phyloP scores from a whole-genome alignment of 2,888 invertebrate genomes.

The Oligia strigilis region DNA sequence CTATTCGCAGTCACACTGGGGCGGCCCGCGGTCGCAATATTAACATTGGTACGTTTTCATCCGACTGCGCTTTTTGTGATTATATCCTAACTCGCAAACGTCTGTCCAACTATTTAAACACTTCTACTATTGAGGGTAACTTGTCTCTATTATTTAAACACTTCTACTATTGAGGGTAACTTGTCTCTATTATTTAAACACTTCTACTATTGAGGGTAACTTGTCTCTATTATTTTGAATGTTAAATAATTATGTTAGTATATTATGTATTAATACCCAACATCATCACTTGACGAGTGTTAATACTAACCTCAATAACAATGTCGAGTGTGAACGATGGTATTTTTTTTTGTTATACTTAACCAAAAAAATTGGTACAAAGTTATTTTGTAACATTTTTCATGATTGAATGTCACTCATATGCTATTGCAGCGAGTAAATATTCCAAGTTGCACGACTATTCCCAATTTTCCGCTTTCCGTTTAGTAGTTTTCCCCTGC shows the following conservation, averaged over 20 bases:
- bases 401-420: background rate
- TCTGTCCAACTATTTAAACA: conserved; percentile 61
- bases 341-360: background rate
- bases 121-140: background rate
- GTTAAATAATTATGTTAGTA: background rate
- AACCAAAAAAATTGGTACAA: background rate
- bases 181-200: conserved; percentile 27
- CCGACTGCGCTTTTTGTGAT: conserved; percentile 76
- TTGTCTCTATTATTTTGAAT: conserved; percentile 2
- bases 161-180: too few relatives aligned
- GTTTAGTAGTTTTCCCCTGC: background rate
- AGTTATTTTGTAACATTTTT: background rate
- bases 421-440: background rate
- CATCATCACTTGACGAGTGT: background rate
- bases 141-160: background rate
- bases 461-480: background rate
- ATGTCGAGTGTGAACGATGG: background rate
- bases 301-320: background rate
- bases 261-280: background rate
- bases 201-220: background rate
- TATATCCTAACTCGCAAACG: conserved; percentile 78
- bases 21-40: conserved; percentile 85
- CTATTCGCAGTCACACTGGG: conserved; percentile 80
- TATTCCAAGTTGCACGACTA: background rate
- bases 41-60: conserved; percentile 86